Evolutionary conservation across 2,797 vertebrate species (phyloP).

Genomic region (Acrossocheilus fasciatus): DNA sequence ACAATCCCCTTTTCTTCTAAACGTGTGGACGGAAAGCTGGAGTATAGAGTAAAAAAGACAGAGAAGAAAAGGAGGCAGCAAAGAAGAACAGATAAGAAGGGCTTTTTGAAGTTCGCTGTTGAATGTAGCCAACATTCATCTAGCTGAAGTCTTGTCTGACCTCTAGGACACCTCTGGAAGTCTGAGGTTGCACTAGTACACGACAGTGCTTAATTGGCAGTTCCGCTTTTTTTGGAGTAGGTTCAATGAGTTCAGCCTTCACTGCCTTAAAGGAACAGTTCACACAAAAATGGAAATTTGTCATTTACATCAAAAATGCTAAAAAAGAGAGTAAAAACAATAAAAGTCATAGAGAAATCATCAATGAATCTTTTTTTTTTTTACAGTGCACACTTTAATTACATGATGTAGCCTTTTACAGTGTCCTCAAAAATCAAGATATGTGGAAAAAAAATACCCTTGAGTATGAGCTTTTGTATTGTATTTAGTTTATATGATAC

Average conservation of each 20-base stretch:
- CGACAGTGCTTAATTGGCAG: constrained; percentile 62
- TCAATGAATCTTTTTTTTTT: neutral
- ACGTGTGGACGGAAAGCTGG: constrained; percentile 58
- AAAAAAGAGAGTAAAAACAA: neutral
- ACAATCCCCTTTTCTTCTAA: constrained; percentile 59
- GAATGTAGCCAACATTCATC: constrained; percentile 59
- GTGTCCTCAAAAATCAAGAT: neutral
- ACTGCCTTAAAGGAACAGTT: constrained; percentile 32
- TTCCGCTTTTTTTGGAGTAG: constrained; percentile 42
- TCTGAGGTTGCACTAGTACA: constrained; percentile 50
- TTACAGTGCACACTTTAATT: neutral
- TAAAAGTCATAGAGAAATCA: neutral
- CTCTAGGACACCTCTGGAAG: constrained; percentile 60
- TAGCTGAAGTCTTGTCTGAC: constrained; percentile 56
- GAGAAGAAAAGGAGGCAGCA: constrained; percentile 22
- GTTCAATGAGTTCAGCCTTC: constrained; percentile 58
- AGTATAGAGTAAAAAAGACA: constrained; percentile 45
- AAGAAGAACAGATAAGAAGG: constrained; percentile 46
- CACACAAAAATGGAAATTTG: neutral
- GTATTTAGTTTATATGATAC: neutral
- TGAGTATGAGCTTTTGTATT: neutral
- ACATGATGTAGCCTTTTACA: neutral
- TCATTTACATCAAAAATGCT: neutral
- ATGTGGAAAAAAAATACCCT: too few relatives aligned
- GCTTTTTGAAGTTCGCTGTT: constrained; percentile 60